Evolutionary conservation across 2,113 vertebrate species (phyloP).

Genomic region (Prochilodus magdalenae): DNA sequence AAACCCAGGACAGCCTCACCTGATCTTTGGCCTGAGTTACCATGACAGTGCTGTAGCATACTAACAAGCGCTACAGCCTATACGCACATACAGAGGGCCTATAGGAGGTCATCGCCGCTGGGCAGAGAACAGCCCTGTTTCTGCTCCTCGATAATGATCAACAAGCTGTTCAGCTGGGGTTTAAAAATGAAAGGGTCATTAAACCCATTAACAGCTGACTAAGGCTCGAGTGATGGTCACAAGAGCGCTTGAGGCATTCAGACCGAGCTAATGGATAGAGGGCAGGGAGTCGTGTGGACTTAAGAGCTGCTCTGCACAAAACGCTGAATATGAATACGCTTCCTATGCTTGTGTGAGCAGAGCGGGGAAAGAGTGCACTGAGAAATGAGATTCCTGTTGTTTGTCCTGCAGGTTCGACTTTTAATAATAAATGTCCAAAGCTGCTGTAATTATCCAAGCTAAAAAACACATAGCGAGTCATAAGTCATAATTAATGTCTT

Average conservation of each 20-base stretch:
- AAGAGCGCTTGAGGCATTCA: slow-evolving; percentile 34
- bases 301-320: background rate
- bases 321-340: slow-evolving; percentile 1
- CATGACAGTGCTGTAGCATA: slow-evolving; percentile 52
- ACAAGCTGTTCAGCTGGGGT: slow-evolving; percentile 23
- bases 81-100: slow-evolving; percentile 4
- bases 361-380: background rate
- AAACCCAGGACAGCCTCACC: slow-evolving; percentile 35
- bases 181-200: slow-evolving; percentile 41
- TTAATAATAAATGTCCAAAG: background rate
- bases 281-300: background rate
- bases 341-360: background rate
- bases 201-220: slow-evolving; percentile 51
- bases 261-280: slow-evolving; percentile 37
- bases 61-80: background rate
- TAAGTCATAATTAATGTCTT: too few species aligned
- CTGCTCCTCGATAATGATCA: slow-evolving; percentile 21
- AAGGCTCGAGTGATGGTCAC: slow-evolving; percentile 22
- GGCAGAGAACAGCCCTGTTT: slow-evolving; percentile 17
- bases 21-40: slow-evolving; percentile 63
- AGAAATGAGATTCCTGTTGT: background rate
- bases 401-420: background rate
- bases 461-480: too few species aligned
- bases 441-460: too few species aligned
- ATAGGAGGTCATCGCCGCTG: slow-evolving; percentile 3